Evolutionary conservation across 2,888 invertebrate species (phyloP).

Genomic region (Oscheius sp.): DNA sequence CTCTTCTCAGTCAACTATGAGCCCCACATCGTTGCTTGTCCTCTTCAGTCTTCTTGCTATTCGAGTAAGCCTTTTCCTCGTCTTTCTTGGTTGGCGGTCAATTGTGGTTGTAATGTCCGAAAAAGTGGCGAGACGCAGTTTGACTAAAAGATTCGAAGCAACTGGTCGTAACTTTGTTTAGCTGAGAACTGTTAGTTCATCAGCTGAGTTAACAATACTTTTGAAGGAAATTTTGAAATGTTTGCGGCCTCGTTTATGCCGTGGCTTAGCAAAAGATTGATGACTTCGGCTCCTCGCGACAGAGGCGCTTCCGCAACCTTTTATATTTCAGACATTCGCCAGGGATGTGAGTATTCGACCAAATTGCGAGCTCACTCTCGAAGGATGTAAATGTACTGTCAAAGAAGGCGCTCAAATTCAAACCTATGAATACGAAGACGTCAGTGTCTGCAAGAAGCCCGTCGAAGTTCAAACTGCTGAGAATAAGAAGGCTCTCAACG

Average conservation of each 20-base stretch:
- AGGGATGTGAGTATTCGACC: slow-evolving; percentile 3
- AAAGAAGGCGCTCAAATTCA: slow-evolving; percentile 51
- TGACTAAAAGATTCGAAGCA: slow-evolving; percentile 11
- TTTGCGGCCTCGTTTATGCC: neutral
- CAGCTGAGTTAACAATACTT: neutral
- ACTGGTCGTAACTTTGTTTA: slow-evolving; percentile 12
- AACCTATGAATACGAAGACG: slow-evolving; percentile 46
- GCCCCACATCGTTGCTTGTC: slow-evolving; percentile 1
- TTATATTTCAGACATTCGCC: slow-evolving; percentile 5
- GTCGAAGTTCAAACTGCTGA: slow-evolving; percentile 53
- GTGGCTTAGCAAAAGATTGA: neutral
- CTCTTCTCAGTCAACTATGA: slow-evolving; percentile 16
- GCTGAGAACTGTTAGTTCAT: neutral
- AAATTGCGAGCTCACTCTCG: neutral
- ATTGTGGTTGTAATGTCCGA: neutral
- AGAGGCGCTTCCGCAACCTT: neutral
- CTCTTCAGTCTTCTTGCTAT: slow-evolving; percentile 7
- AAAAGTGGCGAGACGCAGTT: slow-evolving; percentile 11
- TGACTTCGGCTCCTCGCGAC: neutral
- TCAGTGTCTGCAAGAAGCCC: slow-evolving; percentile 57
- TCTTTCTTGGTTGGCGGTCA: neutral
- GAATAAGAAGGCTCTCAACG: slow-evolving; percentile 50
- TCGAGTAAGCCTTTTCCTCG: neutral
- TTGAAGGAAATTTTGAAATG: neutral
- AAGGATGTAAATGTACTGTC: slow-evolving; percentile 58